Evolutionary conservation across 2,797 vertebrate species (phyloP).

Genomic region (Crax fasciolata): DNA sequence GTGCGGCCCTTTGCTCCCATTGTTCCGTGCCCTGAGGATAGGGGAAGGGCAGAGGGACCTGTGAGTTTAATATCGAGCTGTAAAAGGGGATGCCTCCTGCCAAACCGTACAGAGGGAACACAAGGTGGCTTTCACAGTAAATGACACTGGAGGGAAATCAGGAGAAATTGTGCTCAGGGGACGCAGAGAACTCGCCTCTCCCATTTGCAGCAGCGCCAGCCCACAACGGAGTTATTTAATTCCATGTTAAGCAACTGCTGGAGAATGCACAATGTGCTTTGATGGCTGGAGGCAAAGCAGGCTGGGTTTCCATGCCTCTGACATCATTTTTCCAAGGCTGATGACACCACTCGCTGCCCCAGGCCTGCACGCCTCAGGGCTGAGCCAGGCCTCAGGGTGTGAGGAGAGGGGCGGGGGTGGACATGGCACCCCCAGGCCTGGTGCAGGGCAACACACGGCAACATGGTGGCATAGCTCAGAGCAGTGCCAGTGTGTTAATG

Average conservation of each 20-base stretch:
- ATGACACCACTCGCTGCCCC: accelerated
- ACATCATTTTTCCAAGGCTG: not conserved
- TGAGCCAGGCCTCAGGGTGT: not conserved
- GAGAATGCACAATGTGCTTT: not conserved
- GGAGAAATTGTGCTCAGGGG: accelerated
- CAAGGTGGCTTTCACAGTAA: accelerated
- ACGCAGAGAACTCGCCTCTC: not conserved
- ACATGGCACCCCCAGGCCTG: no score
- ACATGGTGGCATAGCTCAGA: accelerated
- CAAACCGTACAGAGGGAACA: accelerated
- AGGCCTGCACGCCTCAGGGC: accelerated
- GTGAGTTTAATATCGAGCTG: accelerated
- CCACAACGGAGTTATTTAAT: accelerated
- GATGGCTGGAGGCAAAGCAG: not conserved
- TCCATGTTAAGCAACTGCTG: not conserved
- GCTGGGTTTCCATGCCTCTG: not conserved
- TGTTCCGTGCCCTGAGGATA: not conserved
- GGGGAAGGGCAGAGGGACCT: accelerated
- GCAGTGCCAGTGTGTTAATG: accelerated
- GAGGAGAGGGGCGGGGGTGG: no score
- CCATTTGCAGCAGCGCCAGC: accelerated
- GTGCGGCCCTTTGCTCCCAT: not conserved
- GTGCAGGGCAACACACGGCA: not conserved
- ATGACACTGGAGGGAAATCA: not conserved
- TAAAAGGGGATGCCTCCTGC: accelerated